Conservation (phyloP, 2,888 invertebrate genomes). For the Ormyrus nitidulus region DNA sequence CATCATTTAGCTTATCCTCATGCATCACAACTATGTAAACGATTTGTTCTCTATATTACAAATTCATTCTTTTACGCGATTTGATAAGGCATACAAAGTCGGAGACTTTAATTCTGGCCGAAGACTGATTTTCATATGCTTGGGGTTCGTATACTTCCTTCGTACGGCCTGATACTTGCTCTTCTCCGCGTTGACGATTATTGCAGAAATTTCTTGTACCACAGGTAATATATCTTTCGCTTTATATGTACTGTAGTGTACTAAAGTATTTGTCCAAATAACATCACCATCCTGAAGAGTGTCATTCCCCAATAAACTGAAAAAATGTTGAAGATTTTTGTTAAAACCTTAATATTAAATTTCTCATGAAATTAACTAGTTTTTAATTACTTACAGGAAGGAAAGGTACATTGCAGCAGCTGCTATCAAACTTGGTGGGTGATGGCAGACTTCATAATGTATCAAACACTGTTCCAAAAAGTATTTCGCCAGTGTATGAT, state of each 20-base stretch:
- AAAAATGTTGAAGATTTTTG: slow-evolving; percentile 9
- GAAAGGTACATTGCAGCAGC: slow-evolving; percentile 88
- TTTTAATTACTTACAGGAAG: slow-evolving; percentile 76
- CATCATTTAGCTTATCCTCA: slow-evolving; percentile 49
- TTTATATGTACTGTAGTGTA: slow-evolving; percentile 86
- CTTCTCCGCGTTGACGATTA: slow-evolving; percentile 82
- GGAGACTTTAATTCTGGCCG: slow-evolving; percentile 80
- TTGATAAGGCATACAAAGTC: slow-evolving; percentile 61
- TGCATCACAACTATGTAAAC: slow-evolving; percentile 50
- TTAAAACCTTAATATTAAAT: not conserved
- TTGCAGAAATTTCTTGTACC: slow-evolving; percentile 82
- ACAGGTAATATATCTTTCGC: slow-evolving; percentile 83
- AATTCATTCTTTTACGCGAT: slow-evolving; percentile 55
- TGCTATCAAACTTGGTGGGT: slow-evolving; percentile 89
- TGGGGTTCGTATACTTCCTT: slow-evolving; percentile 80
- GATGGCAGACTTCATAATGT: slow-evolving; percentile 87
- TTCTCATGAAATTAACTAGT: not conserved
- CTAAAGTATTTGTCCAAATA: slow-evolving; percentile 86
- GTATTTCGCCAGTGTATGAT: slow-evolving; percentile 92
- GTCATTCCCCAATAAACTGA: slow-evolving; percentile 69
- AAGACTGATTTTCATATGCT: slow-evolving; percentile 81
- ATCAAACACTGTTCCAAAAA: slow-evolving; percentile 90
- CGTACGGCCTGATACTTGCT: slow-evolving; percentile 84
- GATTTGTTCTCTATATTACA: slow-evolving; percentile 50
- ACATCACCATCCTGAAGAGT: slow-evolving; percentile 72